phyloP scores from a whole-genome alignment of 1,140 invertebrate species.

The Drosophila equinoxialis region DNA sequence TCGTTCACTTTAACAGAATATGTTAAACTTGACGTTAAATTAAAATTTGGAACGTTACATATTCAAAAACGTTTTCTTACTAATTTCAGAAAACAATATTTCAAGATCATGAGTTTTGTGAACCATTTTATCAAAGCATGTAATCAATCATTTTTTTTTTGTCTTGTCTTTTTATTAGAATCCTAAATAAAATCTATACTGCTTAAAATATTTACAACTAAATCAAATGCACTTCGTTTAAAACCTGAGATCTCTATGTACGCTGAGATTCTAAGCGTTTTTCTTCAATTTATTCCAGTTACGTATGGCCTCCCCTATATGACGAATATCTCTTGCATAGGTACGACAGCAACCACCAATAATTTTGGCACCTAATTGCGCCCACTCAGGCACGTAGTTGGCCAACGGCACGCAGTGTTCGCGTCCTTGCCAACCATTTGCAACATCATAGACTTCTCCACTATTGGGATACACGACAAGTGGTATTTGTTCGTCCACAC shows the following conservation, averaged over 20 bases:
- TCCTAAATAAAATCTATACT: slow-evolving; percentile 18
- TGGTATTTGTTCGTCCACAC: slow-evolving; percentile 77
- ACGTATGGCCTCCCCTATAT: slow-evolving; percentile 83
- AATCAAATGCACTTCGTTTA: slow-evolving; percentile 44
- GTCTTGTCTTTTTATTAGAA: slow-evolving; percentile 33
- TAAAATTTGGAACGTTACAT: neutral
- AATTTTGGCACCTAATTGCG: slow-evolving; percentile 87
- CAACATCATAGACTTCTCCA: slow-evolving; percentile 85
- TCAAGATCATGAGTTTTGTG: no score
- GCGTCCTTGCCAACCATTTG: slow-evolving; percentile 85
- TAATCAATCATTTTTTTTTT: neutral
- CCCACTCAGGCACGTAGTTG: slow-evolving; percentile 87
- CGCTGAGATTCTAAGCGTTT: slow-evolving; percentile 29
- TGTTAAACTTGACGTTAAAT: neutral
- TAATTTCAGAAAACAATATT: no score
- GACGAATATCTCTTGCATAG: slow-evolving; percentile 86
- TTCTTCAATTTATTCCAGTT: slow-evolving; percentile 61
- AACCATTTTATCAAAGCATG: no score
- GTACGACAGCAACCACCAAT: slow-evolving; percentile 92
- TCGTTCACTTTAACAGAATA: neutral
- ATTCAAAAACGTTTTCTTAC: neutral
- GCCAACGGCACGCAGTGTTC: slow-evolving; percentile 84
- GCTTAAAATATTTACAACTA: slow-evolving; percentile 33
- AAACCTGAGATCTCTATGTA: slow-evolving; percentile 30
- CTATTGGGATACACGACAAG: slow-evolving; percentile 90